Evolutionary conservation across 2,888 invertebrate genomes (phyloP).

Genomic region (Melikaiella ostensackeni): DNA sequence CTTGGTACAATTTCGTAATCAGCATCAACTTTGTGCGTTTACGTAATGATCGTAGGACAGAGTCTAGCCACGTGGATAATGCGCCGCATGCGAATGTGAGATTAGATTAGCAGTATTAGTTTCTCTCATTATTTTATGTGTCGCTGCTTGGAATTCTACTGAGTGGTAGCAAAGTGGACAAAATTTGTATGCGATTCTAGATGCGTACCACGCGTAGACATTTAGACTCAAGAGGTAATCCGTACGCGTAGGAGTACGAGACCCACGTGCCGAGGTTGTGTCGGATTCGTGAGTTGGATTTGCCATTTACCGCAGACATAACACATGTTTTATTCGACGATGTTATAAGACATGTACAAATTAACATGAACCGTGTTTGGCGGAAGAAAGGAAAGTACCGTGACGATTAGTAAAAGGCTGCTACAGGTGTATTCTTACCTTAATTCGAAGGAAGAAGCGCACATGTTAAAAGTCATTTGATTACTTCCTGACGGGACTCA

Average conservation of each 20-base stretch:
- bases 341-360: not conserved
- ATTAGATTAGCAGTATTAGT: slow-evolving; percentile 14
- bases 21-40: slow-evolving; percentile 15
- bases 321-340: not conserved
- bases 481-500: slow-evolving; percentile 26
- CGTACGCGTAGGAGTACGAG: slow-evolving; percentile 17
- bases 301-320: not conserved
- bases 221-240: slow-evolving; percentile 16
- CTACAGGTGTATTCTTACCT: slow-evolving; percentile 19
- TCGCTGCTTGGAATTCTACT: not conserved
- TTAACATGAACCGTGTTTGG: not conserved
- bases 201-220: slow-evolving; percentile 23
- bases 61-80: slow-evolving; percentile 29
- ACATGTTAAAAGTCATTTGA: slow-evolving; percentile 1
- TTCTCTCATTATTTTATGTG: slow-evolving; percentile 30
- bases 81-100: slow-evolving; percentile 14
- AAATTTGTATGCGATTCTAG: slow-evolving; percentile 13
- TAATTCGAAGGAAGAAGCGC: slow-evolving; percentile 1
- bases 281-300: slow-evolving; percentile 12
- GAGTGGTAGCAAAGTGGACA: not conserved
- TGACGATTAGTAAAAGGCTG: not conserved
- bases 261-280: slow-evolving; percentile 27
- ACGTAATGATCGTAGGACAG: slow-evolving; percentile 25
- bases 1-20: slow-evolving; percentile 10
- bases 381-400: not conserved